A percentile compares a stretch with the other conserved stretches of the same genome.
These are phyloP conservation scores for Amphibalanus amphitrite DNA, from an alignment of 1,140 invertebrate species.

Conservation along the genomic window DNA sequence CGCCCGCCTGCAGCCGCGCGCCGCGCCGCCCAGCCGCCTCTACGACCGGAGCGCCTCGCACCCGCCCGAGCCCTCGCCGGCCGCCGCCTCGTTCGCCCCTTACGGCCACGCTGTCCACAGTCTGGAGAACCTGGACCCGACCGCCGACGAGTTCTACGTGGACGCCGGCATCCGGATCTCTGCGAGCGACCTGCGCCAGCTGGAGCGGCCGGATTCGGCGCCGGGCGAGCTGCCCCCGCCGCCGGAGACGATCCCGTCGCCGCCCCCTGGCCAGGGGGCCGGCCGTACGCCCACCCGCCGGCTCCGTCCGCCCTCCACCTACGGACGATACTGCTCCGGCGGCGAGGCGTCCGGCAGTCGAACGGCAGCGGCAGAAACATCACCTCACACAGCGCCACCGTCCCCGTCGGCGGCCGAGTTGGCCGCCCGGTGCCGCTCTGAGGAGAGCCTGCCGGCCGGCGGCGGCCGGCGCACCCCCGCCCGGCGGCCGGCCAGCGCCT, in stretches of 20 bases:
- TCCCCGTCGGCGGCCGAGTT: neutral
- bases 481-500: neutral
- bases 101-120: constrained; percentile 20
- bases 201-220: neutral
- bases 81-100: constrained; percentile 19
- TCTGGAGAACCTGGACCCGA: constrained; percentile 20
- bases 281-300: too few species aligned
- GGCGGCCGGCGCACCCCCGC: too few species aligned
- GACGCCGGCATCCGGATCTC: constrained; percentile 32
- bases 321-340: neutral
- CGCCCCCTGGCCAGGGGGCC: too few species aligned
- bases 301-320: neutral
- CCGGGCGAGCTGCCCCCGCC: neutral
- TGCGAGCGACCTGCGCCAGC: neutral
- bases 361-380: too few species aligned
- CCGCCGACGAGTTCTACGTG: constrained; percentile 30
- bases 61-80: constrained; percentile 18
- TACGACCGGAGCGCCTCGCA: constrained; percentile 30
- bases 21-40: constrained; percentile 21
- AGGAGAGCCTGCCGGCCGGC: neutral
- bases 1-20: neutral
- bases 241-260: too few species aligned
- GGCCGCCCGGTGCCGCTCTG: neutral
- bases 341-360: too few species aligned
- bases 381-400: too few species aligned